Percentiles rank a stretch among this genome's conserved stretches.
These are phyloP conservation scores for Trichopoda pennipes DNA, from an alignment of 2,888 invertebrate genomes.

Conservation along the genomic window DNA sequence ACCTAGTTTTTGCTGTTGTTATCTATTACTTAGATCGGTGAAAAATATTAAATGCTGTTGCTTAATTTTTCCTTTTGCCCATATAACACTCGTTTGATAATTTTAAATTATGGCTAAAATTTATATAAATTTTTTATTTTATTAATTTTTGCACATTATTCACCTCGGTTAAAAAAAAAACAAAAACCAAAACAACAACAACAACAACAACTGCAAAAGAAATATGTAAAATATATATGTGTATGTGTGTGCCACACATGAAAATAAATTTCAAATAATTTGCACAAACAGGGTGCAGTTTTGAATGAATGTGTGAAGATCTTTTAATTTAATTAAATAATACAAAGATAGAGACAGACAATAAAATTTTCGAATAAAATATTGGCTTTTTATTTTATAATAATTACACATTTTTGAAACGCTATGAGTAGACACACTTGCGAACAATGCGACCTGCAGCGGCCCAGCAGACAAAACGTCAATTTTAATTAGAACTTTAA, in stretches of 20 bases:
- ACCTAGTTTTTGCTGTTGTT: too few relatives aligned
- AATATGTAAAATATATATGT: constrained; percentile 17
- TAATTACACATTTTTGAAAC: too few relatives aligned
- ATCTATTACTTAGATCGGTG: too few relatives aligned
- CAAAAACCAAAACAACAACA: too few relatives aligned
- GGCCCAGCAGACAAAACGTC: too few relatives aligned
- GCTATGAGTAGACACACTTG: too few relatives aligned
- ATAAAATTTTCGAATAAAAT: neutral
- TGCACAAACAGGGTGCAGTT: constrained; percentile 62
- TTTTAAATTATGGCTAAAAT: neutral
- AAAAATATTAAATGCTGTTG: neutral
- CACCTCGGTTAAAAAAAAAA: neutral
- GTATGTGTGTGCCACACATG: constrained; percentile 60
- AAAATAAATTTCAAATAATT: constrained; percentile 64
- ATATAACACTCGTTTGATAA: neutral
- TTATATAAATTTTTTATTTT: too few relatives aligned
- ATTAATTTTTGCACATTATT: constrained; percentile 9
- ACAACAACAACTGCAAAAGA: neutral
- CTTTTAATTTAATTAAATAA: constrained; percentile 43
- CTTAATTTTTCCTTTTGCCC: neutral
- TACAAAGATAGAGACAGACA: neutral
- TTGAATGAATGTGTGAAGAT: constrained; percentile 26
- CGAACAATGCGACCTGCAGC: too few relatives aligned
- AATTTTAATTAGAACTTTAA: too few relatives aligned
- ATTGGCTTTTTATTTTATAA: neutral